Conservation (phyloP, 2,113 vertebrate genomes). For the Urocynchramus pylzowi region DNA sequence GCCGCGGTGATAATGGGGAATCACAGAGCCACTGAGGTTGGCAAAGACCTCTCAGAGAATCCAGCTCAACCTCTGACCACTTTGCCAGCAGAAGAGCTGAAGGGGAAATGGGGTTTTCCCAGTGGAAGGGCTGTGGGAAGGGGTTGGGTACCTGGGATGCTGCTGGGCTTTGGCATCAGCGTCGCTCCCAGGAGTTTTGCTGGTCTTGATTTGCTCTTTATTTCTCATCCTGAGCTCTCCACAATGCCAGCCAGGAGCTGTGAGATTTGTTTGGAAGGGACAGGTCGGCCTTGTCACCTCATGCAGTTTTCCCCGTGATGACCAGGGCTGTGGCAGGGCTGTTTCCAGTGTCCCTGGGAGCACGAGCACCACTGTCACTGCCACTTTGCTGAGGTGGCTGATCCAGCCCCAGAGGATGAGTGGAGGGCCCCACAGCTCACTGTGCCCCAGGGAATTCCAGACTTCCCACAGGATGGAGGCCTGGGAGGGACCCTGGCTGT, state of each 20-base stretch:
- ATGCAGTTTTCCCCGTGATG: background rate
- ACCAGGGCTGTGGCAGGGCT: fast-evolving
- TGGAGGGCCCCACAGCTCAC: background rate
- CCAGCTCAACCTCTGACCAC: fast-evolving
- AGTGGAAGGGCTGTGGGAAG: fast-evolving
- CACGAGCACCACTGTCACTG: fast-evolving
- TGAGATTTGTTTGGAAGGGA: background rate
- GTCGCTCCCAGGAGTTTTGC: background rate
- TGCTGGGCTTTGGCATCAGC: background rate
- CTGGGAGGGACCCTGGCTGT: background rate
- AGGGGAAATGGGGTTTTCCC: background rate
- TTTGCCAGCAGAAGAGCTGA: background rate
- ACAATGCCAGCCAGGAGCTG: background rate
- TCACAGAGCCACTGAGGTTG: background rate
- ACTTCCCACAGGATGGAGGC: fast-evolving
- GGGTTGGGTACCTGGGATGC: background rate
- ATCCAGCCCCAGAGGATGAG: background rate
- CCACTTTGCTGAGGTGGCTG: background rate
- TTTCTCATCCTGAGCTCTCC: background rate
- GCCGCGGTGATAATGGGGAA: fast-evolving
- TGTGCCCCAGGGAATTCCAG: background rate
- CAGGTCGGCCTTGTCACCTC: background rate
- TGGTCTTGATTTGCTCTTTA: background rate
- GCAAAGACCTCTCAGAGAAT: background rate
- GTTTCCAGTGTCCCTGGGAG: background rate